Conservation (phyloP, 1,140 invertebrate genomes). For the Battus philenor region DNA sequence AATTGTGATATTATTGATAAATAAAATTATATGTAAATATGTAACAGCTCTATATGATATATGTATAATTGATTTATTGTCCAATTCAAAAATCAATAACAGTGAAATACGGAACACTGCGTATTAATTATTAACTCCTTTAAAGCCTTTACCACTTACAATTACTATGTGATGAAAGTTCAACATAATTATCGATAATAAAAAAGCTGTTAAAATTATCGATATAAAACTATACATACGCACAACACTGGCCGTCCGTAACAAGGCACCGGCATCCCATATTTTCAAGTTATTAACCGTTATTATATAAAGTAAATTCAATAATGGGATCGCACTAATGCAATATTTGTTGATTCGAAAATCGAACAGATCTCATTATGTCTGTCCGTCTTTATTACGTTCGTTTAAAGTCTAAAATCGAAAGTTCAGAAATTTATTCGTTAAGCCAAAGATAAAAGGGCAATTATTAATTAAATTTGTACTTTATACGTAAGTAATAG, state of each 20-base stretch:
- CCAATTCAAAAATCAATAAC: no score
- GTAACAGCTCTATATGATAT: no score
- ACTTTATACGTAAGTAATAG: slow-evolving; percentile 8
- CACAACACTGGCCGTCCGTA: slow-evolving; percentile 36
- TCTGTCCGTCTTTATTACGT: background rate
- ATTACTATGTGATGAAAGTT: no score
- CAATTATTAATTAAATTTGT: background rate
- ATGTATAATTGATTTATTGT: no score
- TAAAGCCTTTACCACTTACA: no score
- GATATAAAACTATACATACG: background rate
- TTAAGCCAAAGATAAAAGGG: background rate
- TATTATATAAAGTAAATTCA: slow-evolving; percentile 76
- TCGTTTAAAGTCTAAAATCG: slow-evolving; percentile 29
- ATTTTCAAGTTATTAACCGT: slow-evolving; percentile 70
- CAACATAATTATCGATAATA: background rate
- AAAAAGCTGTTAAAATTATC: background rate
- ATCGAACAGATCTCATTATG: slow-evolving; percentile 28
- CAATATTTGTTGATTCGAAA: slow-evolving; percentile 58
- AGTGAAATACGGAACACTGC: no score
- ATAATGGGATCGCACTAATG: slow-evolving; percentile 64
- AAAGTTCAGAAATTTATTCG: slow-evolving; percentile 21
- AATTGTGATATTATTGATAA: no score
- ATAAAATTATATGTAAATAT: no score
- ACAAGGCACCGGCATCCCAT: slow-evolving; percentile 62
- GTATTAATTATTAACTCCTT: no score